Evolutionary conservation across 1,140 invertebrate genomes (phyloP).

Genomic region (Chionoecetes opilio): DNA sequence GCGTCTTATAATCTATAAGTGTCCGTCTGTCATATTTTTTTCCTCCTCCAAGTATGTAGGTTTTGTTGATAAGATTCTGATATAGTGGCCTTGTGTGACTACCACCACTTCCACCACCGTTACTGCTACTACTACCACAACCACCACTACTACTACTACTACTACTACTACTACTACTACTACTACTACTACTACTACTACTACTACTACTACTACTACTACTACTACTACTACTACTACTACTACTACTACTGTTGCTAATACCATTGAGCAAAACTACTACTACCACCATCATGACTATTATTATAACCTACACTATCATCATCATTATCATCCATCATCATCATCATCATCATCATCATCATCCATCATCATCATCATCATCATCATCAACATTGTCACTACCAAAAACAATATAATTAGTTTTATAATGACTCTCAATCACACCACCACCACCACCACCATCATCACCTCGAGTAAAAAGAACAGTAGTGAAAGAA

Average conservation of each 20-base stretch:
- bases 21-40: no score
- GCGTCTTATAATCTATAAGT: no score
- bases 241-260: background rate
- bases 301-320: background rate
- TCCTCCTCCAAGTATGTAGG: no score
- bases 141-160: background rate
- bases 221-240: background rate
- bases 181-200: conserved; percentile 32
- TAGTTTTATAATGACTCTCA: background rate
- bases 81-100: no score
- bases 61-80: no score
- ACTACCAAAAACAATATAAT: no score
- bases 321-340: background rate
- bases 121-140: no score
- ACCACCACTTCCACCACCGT: no score
- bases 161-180: background rate
- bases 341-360: background rate
- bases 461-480: background rate
- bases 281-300: background rate
- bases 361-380: background rate
- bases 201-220: conserved; percentile 35
- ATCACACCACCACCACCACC: background rate
- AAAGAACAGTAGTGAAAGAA: background rate
- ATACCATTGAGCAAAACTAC: no score
- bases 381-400: no score